These are phyloP conservation scores for Nylanderia fulva DNA, from an alignment of 1,140 invertebrate species.

Conservation along the genomic window DNA sequence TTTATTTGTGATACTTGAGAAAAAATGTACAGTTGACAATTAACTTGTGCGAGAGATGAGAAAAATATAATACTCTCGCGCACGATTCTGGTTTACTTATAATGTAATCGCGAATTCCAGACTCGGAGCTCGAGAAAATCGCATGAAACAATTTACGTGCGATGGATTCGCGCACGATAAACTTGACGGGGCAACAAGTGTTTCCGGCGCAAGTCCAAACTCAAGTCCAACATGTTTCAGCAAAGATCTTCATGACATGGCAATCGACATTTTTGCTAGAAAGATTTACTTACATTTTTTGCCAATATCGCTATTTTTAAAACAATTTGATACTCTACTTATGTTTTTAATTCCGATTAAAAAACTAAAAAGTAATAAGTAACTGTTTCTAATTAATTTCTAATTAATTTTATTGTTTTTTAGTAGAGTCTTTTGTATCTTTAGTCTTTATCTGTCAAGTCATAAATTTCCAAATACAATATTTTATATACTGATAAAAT, in stretches of 20 bases:
- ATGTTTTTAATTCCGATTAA: background rate
- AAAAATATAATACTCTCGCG: background rate
- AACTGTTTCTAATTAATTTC: background rate
- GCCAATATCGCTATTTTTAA: background rate
- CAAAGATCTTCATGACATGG: slow-evolving; percentile 35
- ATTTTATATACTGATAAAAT: background rate
- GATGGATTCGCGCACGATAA: slow-evolving; percentile 73
- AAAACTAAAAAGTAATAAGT: background rate
- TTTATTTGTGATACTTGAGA: background rate
- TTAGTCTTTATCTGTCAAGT: background rate
- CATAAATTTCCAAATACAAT: background rate
- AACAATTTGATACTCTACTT: background rate
- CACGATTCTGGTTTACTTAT: slow-evolving; percentile 31
- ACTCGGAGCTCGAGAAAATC: slow-evolving; percentile 51
- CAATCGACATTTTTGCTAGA: background rate
- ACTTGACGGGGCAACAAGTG: slow-evolving; percentile 75
- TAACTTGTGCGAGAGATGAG: background rate
- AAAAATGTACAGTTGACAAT: background rate
- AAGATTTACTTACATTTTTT: background rate
- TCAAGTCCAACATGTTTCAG: slow-evolving; percentile 46
- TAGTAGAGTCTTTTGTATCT: background rate
- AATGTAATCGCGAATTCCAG: slow-evolving; percentile 32
- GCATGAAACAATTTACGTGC: slow-evolving; percentile 68
- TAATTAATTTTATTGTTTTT: background rate
- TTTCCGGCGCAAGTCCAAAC: slow-evolving; percentile 50